Conservation (phyloP, 2,113 vertebrate species). For the Oceanites oceanicus region DNA sequence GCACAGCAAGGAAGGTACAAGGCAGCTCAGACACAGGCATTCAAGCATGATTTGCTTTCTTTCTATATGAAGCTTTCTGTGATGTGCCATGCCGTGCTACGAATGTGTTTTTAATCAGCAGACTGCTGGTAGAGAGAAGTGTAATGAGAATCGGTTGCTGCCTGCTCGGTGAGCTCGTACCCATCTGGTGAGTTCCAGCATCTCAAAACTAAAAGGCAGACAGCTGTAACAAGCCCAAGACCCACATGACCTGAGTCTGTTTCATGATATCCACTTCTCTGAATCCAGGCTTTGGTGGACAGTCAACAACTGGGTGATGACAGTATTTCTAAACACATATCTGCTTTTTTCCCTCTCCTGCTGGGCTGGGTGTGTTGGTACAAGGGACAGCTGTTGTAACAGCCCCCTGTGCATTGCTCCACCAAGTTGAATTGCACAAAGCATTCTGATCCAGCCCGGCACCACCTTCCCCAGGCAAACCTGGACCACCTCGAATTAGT, state of each 20-base stretch:
- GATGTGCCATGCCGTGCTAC: background rate
- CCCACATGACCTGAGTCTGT: background rate
- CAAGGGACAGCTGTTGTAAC: background rate
- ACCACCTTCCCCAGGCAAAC: background rate
- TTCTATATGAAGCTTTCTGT: background rate
- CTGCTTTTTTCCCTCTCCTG: background rate
- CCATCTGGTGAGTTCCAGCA: background rate
- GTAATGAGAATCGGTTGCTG: background rate
- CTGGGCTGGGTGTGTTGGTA: background rate
- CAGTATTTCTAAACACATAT: background rate
- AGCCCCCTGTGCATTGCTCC: background rate
- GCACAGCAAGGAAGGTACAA: background rate
- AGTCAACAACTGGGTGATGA: background rate
- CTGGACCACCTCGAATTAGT: background rate
- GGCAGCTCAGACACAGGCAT: background rate
- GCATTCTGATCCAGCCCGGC: background rate
- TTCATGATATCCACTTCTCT: background rate
- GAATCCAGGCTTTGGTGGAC: background rate
- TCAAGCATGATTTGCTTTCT: background rate
- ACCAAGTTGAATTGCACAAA: fast-evolving
- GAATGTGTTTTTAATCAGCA: background rate
- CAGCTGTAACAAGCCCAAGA: background rate
- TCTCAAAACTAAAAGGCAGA: background rate
- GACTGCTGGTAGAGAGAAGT: background rate
- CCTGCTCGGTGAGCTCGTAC: background rate